These are phyloP conservation scores for Cygnus buccinator DNA, from an alignment of 2,113 vertebrate species.

Conservation along the genomic window DNA sequence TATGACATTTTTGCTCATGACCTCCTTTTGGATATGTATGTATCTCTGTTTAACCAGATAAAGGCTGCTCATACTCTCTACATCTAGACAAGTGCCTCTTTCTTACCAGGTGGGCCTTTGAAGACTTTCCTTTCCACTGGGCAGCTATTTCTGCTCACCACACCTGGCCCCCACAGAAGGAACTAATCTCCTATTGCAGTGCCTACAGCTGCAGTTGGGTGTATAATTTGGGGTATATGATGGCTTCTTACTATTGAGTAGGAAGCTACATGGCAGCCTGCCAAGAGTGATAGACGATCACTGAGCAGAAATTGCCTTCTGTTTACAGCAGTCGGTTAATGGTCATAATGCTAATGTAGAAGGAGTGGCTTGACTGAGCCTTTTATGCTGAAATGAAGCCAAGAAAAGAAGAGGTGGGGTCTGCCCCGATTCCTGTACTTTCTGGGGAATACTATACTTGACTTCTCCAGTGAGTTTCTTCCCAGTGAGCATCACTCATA, in stretches of 20 bases:
- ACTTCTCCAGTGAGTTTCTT: neutral
- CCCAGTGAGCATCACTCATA: neutral
- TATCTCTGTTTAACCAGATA: neutral
- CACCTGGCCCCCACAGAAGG: neutral
- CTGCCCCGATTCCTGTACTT: neutral
- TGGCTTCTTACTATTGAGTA: neutral
- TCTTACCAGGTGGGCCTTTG: neutral
- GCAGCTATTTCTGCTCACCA: neutral
- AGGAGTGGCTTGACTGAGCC: neutral
- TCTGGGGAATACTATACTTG: neutral
- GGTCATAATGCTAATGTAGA: neutral
- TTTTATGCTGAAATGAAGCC: neutral
- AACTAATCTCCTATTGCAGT: neutral
- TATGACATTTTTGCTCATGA: neutral
- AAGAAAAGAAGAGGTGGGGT: neutral
- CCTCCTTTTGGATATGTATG: neutral
- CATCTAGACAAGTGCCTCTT: neutral
- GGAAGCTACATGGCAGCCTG: neutral
- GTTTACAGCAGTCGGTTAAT: neutral
- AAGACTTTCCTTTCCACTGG: neutral
- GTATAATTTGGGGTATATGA: neutral
- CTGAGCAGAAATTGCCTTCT: neutral
- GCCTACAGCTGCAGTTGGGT: neutral
- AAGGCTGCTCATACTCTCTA: neutral
- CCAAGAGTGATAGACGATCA: neutral